phyloP scores from a whole-genome alignment of 2,888 invertebrate genomes.

The Capitulum mitella region DNA sequence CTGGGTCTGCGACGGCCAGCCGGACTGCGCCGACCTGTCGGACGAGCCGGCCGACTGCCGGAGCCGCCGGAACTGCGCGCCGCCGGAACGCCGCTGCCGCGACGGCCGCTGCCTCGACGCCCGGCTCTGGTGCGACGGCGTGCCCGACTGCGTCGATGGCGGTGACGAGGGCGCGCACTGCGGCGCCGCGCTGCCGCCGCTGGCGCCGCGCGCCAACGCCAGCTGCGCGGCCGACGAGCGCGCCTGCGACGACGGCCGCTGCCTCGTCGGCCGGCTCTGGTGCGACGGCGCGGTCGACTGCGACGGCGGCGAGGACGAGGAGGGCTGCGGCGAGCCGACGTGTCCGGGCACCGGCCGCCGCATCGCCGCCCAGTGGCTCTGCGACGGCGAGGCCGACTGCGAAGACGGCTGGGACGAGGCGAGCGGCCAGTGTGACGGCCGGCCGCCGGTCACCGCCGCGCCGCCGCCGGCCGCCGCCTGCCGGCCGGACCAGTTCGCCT shows the following conservation, averaged over 20 bases:
- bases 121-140: slow-evolving; percentile 18
- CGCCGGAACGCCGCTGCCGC: slow-evolving; percentile 7
- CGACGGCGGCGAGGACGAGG: background rate
- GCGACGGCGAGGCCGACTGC: slow-evolving; percentile 33
- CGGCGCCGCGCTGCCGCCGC: background rate
- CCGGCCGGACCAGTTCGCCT: background rate
- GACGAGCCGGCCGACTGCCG: slow-evolving; percentile 43
- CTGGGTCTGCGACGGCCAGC: slow-evolving; percentile 68
- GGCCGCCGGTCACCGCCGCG: background rate
- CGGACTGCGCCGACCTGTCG: slow-evolving; percentile 60
- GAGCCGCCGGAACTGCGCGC: background rate
- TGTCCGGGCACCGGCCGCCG: background rate
- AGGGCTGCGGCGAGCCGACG: background rate
- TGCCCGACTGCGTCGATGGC: slow-evolving; percentile 22
- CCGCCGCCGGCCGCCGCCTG: background rate
- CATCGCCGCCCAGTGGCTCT: background rate
- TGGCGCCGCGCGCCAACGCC: background rate
- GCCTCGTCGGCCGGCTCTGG: slow-evolving; percentile 39
- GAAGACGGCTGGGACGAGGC: slow-evolving; percentile 38
- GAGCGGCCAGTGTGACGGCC: background rate
- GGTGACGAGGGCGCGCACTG: slow-evolving; percentile 27
- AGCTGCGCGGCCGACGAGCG: background rate
- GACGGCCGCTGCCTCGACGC: slow-evolving; percentile 24
- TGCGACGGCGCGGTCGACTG: too few species aligned
- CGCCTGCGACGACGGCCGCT: slow-evolving; percentile 15